Percentiles rank a stretch among this genome's conserved stretches.
Conservation (phyloP, 2,797 vertebrate species). For the Rhynchonycteris naso region DNA sequence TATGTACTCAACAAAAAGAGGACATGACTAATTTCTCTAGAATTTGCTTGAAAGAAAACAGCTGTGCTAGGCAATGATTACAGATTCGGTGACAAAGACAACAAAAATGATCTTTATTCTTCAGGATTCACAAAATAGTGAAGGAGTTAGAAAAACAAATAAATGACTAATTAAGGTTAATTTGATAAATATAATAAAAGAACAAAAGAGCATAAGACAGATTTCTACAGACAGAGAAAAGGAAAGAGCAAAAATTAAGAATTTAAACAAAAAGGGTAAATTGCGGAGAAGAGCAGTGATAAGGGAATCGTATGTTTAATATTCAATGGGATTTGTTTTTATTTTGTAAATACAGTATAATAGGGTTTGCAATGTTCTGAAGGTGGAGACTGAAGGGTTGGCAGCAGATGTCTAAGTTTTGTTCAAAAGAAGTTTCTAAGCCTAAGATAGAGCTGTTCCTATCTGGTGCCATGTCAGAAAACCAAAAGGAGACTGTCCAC, state of each 20-base stretch:
- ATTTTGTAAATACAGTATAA: background rate
- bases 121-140: background rate
- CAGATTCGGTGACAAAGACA: background rate
- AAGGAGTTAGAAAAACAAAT: background rate
- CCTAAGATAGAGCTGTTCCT: background rate
- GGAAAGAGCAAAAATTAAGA: background rate
- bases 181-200: constrained; percentile 8
- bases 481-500: too few relatives aligned
- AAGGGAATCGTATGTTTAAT: background rate
- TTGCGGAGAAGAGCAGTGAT: background rate
- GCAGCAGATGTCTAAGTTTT: background rate
- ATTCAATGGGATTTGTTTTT: background rate
- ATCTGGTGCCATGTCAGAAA: background rate
- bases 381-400: background rate
- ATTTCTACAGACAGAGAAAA: background rate
- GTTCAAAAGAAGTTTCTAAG: background rate
- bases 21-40: background rate
- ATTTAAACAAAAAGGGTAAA: background rate
- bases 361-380: background rate
- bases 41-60: background rate
- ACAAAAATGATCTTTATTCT: background rate
- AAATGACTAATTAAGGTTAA: background rate
- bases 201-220: background rate
- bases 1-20: background rate
- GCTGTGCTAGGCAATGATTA: background rate